phyloP scores from a whole-genome alignment of 2,888 invertebrate species.

The Spialia ferax region DNA sequence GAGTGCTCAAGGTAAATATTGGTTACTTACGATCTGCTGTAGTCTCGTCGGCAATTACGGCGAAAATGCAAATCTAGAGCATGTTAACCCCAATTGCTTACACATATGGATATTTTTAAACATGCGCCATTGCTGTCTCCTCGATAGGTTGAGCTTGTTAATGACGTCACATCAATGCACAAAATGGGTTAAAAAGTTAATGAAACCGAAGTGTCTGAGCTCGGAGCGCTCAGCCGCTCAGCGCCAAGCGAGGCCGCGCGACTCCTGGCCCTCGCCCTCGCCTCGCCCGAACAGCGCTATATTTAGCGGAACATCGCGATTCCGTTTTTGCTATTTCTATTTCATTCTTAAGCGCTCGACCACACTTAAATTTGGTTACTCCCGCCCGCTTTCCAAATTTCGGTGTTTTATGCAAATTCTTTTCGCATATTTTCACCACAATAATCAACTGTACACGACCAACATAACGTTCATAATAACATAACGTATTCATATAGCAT shows the following conservation, averaged over 20 bases:
- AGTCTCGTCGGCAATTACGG: constrained; percentile 58
- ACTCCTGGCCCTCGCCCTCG: constrained; percentile 51
- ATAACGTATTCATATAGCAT: no score
- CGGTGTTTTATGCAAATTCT: background rate
- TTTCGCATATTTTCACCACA: background rate
- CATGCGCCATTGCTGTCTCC: constrained; percentile 24
- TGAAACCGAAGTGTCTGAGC: constrained; percentile 35
- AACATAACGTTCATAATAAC: background rate
- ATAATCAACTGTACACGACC: background rate
- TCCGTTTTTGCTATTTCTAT: constrained; percentile 84
- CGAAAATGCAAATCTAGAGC: constrained; percentile 60
- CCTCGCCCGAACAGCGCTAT: constrained; percentile 70
- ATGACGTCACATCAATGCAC: constrained; percentile 19
- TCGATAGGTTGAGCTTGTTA: constrained; percentile 9
- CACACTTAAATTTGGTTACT: constrained; percentile 70
- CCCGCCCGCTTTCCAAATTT: constrained; percentile 46
- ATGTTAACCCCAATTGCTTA: constrained; percentile 59
- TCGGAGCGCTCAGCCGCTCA: no score
- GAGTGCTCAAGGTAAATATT: constrained; percentile 12
- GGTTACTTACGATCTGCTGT: constrained; percentile 64
- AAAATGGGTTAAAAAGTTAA: constrained; percentile 40
- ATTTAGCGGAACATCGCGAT: constrained; percentile 84
- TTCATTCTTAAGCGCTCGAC: constrained; percentile 76
- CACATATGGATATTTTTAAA: constrained; percentile 27
- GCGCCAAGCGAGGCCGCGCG: constrained; percentile 68